Evolutionary conservation across 2,113 vertebrate species (phyloP), one percentile per base, ranked within the genome.

Genomic region (Grus americana): DNA sequence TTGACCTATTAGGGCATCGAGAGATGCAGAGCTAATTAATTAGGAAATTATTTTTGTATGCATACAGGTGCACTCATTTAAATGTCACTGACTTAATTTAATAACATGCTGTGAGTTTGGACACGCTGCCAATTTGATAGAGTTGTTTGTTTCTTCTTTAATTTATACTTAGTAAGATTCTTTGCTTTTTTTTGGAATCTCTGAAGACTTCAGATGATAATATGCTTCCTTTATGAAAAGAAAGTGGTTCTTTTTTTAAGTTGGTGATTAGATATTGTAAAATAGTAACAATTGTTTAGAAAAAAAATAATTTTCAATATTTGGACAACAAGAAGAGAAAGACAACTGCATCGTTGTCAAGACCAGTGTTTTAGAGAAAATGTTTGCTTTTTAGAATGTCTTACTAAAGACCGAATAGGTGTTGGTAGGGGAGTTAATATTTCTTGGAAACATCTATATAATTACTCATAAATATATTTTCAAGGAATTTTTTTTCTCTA

Each of bases 61-160:
- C 59, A 72, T 88, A 93, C 86, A 96, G 94, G 91, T 96, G 87
- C 81, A 95, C 47, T 93, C 46, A 85, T 94, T 97, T 95, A 93
- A 92, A 93, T 95, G 72, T 92, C 84, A 88, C 68, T 94, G 92
- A 76, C 91, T 96, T 95, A 66, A 94, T 95, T 94, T 90, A 96
- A 73, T 94, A 84, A 79, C 71, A 63, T 0, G 1, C 84, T 79
- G 55, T 93, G 78, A 75, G 38, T 96, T 67, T 91, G 88, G 76
- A 88, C 85, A 90, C 0, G 38, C 76, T 95, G 70, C 72, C 87
- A 86, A 49, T 72, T 67, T 73, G 36, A 78, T 57, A 58, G 54
- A 91, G 65, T 62, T 87, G 46, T 65, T 92, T 91, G 49, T 90
- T 96, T 96, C 72, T 72, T 86, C 71, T 88, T 94, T 57, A 68